These are phyloP conservation scores for Dyspetes luteomarginatus DNA, from an alignment of 2,888 invertebrate genomes.

Conservation along the genomic window DNA sequence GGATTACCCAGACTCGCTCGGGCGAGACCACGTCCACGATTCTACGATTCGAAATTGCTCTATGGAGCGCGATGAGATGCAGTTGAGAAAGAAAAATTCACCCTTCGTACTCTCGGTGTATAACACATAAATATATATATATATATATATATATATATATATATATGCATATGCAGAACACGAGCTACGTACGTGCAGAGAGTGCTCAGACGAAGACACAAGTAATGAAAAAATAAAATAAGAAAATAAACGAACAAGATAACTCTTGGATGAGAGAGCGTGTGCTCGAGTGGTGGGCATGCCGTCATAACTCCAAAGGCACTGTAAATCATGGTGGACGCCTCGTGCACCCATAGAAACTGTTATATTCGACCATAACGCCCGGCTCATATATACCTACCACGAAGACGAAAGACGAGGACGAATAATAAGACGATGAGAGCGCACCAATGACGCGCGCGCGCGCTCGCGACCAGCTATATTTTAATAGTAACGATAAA, in stretches of 20 bases:
- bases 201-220: slow-evolving; percentile 32
- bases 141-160: slow-evolving; percentile 8
- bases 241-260: slow-evolving; percentile 47
- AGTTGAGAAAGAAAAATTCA: slow-evolving; percentile 60
- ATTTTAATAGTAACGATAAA: slow-evolving; percentile 82
- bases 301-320: slow-evolving; percentile 80
- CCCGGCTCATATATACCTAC: slow-evolving; percentile 75
- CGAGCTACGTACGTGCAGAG: slow-evolving; percentile 44
- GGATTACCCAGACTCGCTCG: slow-evolving; percentile 58
- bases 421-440: slow-evolving; percentile 47
- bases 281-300: slow-evolving; percentile 74
- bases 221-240: slow-evolving; percentile 26
- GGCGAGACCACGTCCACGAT: slow-evolving; percentile 66
- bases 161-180: slow-evolving; percentile 23
- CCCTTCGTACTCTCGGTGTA: slow-evolving; percentile 22
- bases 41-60: slow-evolving; percentile 65
- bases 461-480: slow-evolving; percentile 66
- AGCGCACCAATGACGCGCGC: slow-evolving; percentile 34
- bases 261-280: slow-evolving; percentile 63
- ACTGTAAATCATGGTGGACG: slow-evolving; percentile 81
- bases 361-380: slow-evolving; percentile 81
- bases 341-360: slow-evolving; percentile 81
- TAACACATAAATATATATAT: background rate
- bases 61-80: slow-evolving; percentile 56
- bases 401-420: slow-evolving; percentile 75